A percentile compares a stretch with the other conserved stretches of the same genome.
Evolutionary conservation across 2,797 vertebrate species (phyloP).

Genomic region (Falco concolor): DNA sequence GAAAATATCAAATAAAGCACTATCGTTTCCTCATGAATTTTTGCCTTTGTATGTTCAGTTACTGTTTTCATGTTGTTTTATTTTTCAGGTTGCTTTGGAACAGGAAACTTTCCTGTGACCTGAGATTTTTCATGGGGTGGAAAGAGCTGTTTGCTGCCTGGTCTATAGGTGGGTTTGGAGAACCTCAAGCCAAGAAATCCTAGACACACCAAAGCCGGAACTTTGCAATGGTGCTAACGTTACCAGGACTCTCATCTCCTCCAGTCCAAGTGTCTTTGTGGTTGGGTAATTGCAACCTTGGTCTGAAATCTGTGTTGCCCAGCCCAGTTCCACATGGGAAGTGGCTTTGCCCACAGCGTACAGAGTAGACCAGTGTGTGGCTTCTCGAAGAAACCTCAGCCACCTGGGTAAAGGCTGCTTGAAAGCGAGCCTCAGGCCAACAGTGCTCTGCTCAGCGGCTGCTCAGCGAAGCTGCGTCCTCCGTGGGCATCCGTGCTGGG

Average conservation of each 20-base stretch:
- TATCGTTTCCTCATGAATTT: neutral
- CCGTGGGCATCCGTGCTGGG: neutral
- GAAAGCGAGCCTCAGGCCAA: neutral
- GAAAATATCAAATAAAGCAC: neutral
- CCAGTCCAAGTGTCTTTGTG: neutral
- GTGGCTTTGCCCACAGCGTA: neutral
- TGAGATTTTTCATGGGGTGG: neutral
- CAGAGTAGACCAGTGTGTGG: conserved; percentile 9
- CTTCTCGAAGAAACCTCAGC: neutral
- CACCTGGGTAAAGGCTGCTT: neutral
- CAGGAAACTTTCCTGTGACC: neutral
- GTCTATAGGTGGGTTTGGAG: neutral
- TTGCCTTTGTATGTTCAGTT: neutral
- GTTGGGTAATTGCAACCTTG: neutral
- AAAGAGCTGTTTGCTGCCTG: neutral
- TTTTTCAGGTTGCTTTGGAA: neutral
- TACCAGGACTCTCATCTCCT: neutral
- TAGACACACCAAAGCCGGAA: neutral
- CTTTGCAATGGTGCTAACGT: neutral
- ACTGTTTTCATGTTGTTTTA: neutral
- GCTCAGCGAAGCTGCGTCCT: neutral
- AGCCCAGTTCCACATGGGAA: neutral
- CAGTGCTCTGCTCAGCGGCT: neutral
- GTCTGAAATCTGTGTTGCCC: neutral
- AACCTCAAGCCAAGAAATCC: conserved; percentile 16